phyloP scores from a whole-genome alignment of 2,888 invertebrate species.

The Ashinkailepas kermadecensis region DNA sequence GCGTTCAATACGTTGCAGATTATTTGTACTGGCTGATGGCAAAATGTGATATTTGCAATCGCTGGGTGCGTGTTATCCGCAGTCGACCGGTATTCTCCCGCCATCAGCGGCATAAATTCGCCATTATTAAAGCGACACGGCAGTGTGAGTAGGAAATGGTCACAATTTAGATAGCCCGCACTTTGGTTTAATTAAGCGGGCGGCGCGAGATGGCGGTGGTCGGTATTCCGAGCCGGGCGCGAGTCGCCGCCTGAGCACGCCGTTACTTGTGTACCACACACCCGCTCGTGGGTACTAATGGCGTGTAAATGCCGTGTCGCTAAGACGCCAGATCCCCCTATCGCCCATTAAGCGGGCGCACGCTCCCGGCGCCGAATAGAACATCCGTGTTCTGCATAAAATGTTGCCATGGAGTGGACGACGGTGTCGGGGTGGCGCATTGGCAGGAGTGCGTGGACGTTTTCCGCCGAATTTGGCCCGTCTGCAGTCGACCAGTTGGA shows the following conservation, averaged over 20 bases:
- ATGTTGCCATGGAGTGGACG: neutral
- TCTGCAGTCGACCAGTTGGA: too few relatives aligned
- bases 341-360: neutral
- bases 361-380: neutral
- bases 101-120: neutral
- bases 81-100: neutral
- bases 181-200: conserved; percentile 15
- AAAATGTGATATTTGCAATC: too few relatives aligned
- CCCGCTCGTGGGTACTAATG: neutral
- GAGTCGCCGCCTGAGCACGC: neutral
- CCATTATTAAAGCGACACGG: neutral
- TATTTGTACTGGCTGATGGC: too few relatives aligned
- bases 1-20: too few relatives aligned
- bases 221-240: neutral
- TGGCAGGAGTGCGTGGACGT: too few relatives aligned
- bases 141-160: conserved; percentile 7
- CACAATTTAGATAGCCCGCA: conserved; percentile 2
- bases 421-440: too few relatives aligned
- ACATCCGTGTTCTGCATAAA: neutral
- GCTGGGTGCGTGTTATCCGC: too few relatives aligned
- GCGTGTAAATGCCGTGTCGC: neutral
- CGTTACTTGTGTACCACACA: conserved; percentile 6
- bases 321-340: conserved; percentile 16
- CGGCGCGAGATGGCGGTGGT: neutral
- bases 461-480: too few relatives aligned